Evolutionary conservation across 2,888 invertebrate genomes (phyloP).

Genomic region (Hetaerina titia): DNA sequence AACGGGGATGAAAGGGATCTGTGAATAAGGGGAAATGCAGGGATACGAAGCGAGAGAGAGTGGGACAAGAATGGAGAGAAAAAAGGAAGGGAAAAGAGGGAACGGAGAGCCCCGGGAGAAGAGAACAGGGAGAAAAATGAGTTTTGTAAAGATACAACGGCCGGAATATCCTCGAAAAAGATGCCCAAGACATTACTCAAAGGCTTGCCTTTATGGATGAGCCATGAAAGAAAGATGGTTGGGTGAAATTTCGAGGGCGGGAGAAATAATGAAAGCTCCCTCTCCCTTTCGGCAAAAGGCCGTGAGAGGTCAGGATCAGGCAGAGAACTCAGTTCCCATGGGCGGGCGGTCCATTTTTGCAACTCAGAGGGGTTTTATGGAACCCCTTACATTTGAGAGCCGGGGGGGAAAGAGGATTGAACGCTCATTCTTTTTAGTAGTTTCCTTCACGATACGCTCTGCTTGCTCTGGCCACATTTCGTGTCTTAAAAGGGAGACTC

Average conservation of each 20-base stretch:
- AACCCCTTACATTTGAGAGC: background rate
- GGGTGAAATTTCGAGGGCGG: background rate
- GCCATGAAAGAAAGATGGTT: background rate
- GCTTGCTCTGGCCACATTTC: background rate
- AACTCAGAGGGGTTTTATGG: background rate
- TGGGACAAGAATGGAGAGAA: no score
- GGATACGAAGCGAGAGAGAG: no score
- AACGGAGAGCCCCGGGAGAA: background rate
- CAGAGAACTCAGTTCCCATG: background rate
- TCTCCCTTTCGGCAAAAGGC: background rate
- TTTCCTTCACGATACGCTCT: background rate
- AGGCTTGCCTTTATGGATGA: background rate
- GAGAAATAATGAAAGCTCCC: background rate
- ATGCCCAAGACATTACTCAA: background rate
- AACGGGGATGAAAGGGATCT: no score
- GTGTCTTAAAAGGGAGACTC: background rate
- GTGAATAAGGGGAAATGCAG: no score
- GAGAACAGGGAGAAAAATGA: no score
- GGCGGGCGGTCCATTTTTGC: background rate
- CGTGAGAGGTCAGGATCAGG: background rate
- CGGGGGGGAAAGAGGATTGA: background rate
- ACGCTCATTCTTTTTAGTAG: background rate
- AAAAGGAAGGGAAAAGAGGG: background rate
- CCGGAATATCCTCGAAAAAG: background rate
- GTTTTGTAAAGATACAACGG: background rate